Base-by-base conservation (phyloP, 1,140 invertebrate genomes). In the Thaumetopoea pityocampa region DNA sequence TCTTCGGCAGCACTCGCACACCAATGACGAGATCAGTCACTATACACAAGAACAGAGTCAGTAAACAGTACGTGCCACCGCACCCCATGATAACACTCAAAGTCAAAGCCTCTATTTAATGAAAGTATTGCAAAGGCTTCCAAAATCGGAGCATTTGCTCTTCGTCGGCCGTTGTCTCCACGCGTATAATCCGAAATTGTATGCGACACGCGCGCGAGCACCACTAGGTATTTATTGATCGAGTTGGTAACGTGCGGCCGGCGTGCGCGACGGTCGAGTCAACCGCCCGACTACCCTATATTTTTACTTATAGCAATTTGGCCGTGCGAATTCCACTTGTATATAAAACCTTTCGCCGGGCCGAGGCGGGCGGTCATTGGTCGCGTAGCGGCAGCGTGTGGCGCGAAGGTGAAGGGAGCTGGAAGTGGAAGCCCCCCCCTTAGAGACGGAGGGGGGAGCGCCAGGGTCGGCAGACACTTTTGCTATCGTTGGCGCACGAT, bases 341-440 rank as follows among this genome's bases (percentile, higher is more conserved):
- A 86, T 86, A 85, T 86, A 83, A 86, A 85, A 85, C 80, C 84
- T 85, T 84, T 85, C 80, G 82, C 84, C 79, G 77, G 71, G 51
- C 68, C 56, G 57, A 49, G 62, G 61, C 72, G 65, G 53, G 47
- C 70, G 63, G 62, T 69, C 62, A 86, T 86, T 85, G 84, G 84
- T 71, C 47, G 73, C 45, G 50, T 30, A 20, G 46, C 37, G 30
- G 62, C 53, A 42, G 55, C 63, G 56, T 33, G 44, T 48, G 52
- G 46, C 67, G 57, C 77, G 72, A 85, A 73, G 77, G 70, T 78
- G 72, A 74, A 74, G 69, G 78, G 84, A 82, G 76, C 59, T 81
- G 67, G 71, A 49, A 66, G 65, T 67, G 67, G 61, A 37, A 46
- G 51, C 67, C 67, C 73, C 68, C 71, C 17, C 56, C 65, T 60